phyloP scores from a whole-genome alignment of 2,888 invertebrate species.

The Pandemis heparana region DNA sequence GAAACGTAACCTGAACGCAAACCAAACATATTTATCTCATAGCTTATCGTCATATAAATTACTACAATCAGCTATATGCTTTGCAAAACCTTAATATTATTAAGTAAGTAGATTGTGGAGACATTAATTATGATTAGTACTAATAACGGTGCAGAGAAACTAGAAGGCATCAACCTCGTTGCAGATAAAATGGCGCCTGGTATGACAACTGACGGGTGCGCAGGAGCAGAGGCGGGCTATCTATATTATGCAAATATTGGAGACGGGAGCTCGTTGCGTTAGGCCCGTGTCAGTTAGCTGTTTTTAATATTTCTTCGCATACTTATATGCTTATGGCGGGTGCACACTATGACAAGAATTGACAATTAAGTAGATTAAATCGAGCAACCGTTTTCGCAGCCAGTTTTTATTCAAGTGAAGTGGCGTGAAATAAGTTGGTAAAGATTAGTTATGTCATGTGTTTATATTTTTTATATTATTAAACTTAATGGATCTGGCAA shows the following conservation, averaged over 20 bases:
- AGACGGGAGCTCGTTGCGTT: constrained; percentile 38
- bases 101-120: constrained; percentile 40
- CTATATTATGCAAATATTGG: constrained; percentile 57
- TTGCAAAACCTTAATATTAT: constrained; percentile 40
- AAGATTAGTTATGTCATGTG: too few species aligned
- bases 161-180: constrained; percentile 54
- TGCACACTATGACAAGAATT: constrained; percentile 5
- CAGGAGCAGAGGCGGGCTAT: constrained; percentile 47
- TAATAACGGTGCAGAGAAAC: constrained; percentile 57
- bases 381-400: too few species aligned
- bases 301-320: constrained; percentile 46
- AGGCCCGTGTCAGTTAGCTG: constrained; percentile 49
- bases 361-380: background rate
- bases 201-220: constrained; percentile 51
- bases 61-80: constrained; percentile 32
- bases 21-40: constrained; percentile 29
- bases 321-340: constrained; percentile 15
- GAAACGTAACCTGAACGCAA: constrained; percentile 23
- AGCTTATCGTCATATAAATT: constrained; percentile 37
- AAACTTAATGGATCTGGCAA: too few species aligned
- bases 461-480: too few species aligned
- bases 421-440: too few species aligned
- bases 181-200: constrained; percentile 57
- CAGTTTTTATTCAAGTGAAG: too few species aligned
- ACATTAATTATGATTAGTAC: constrained; percentile 54